Conservation (phyloP, 2,888 invertebrate species). For the Merodon equestris region DNA sequence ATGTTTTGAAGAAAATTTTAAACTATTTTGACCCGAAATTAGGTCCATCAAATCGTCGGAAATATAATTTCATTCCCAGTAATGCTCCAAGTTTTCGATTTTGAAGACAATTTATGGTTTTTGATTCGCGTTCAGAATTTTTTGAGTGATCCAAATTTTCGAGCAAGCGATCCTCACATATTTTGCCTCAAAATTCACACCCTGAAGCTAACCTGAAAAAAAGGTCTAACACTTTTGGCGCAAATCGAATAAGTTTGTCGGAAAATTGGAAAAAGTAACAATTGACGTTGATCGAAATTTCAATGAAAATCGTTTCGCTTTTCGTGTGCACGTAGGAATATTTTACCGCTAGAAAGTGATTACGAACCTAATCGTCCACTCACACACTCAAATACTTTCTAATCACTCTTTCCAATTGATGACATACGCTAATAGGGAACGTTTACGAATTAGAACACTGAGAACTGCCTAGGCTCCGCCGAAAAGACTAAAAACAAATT, state of each 20-base stretch:
- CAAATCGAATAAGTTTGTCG: constrained; percentile 14
- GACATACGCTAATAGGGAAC: constrained; percentile 24
- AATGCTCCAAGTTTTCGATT: too few relatives aligned
- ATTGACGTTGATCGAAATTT: too few relatives aligned
- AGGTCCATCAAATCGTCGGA: too few relatives aligned
- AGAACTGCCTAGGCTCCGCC: constrained; percentile 18
- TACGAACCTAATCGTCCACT: constrained; percentile 33
- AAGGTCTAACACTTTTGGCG: not conserved
- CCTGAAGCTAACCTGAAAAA: not conserved
- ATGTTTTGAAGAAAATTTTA: too few relatives aligned
- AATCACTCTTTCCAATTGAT: constrained; percentile 8
- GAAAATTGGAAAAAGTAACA: constrained; percentile 24
- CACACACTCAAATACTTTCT: constrained; percentile 12
- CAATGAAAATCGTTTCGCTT: constrained; percentile 19
- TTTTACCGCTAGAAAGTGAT: constrained; percentile 43
- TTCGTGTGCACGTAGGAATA: constrained; percentile 40
- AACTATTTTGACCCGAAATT: too few relatives aligned
- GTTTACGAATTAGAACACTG: constrained; percentile 46
- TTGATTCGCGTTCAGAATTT: too few relatives aligned
- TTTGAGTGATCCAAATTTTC: too few relatives aligned
- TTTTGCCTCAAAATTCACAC: too few relatives aligned
- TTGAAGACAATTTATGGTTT: too few relatives aligned
- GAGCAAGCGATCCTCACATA: too few relatives aligned
- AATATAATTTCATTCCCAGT: too few relatives aligned
- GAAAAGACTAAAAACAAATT: not conserved